A percentile compares a stretch with the other conserved stretches of the same genome.
These are phyloP conservation scores for Erebia ligea DNA, from an alignment of 2,888 invertebrate species.

Conservation along the genomic window DNA sequence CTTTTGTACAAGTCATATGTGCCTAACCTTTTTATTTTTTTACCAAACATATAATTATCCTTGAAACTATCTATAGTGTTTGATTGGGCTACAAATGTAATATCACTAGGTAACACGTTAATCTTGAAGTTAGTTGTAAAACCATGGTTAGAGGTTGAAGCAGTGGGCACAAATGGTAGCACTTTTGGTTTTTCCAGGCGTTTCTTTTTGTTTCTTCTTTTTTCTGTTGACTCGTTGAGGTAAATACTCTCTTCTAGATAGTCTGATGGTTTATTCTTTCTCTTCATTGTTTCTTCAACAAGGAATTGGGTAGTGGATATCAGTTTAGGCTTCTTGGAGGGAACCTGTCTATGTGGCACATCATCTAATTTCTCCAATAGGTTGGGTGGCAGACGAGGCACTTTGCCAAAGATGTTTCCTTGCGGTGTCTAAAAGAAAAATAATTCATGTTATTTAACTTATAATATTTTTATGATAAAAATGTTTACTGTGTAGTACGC, in stretches of 20 bases:
- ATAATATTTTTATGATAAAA: background rate
- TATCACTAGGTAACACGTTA: slow-evolving; percentile 60
- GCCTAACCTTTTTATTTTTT: slow-evolving; percentile 63
- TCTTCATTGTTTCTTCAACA: slow-evolving; percentile 59
- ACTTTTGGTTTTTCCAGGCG: slow-evolving; percentile 45
- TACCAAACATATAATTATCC: slow-evolving; percentile 59
- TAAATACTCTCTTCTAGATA: slow-evolving; percentile 75
- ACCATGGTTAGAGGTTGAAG: slow-evolving; percentile 64
- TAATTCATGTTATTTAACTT: slow-evolving; percentile 1
- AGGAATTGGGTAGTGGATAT: slow-evolving; percentile 66
- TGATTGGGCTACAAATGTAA: slow-evolving; percentile 64
- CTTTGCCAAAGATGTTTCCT: slow-evolving; percentile 57
- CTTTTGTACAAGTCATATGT: slow-evolving; percentile 67
- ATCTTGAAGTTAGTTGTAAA: slow-evolving; percentile 74
- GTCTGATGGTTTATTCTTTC: slow-evolving; percentile 67
- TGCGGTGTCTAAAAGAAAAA: slow-evolving; percentile 55
- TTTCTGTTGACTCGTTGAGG: slow-evolving; percentile 58
- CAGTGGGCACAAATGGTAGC: slow-evolving; percentile 69
- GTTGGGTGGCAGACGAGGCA: slow-evolving; percentile 61
- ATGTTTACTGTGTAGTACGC: background rate
- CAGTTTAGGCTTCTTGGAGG: slow-evolving; percentile 49
- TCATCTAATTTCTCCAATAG: slow-evolving; percentile 63
- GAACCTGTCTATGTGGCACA: slow-evolving; percentile 49
- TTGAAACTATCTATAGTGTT: slow-evolving; percentile 60
- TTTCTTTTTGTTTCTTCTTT: slow-evolving; percentile 38